These are phyloP conservation scores for Apodemia duryi DNA, from an alignment of 2,888 invertebrate species.

Conservation along the genomic window DNA sequence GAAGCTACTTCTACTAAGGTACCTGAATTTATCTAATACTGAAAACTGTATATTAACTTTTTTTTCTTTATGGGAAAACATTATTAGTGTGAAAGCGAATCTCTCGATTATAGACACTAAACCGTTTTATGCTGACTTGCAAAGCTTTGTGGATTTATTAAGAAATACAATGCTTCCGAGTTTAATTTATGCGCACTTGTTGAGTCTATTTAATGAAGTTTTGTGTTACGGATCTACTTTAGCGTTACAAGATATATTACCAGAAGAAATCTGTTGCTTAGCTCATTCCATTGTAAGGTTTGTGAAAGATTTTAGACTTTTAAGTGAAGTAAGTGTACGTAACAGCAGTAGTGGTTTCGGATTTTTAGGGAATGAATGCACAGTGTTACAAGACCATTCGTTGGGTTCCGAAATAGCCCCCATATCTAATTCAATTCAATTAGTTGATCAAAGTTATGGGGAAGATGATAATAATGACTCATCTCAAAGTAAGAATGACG, in stretches of 20 bases:
- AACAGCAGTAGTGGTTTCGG: slow-evolving; percentile 68
- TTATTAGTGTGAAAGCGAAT: slow-evolving; percentile 94
- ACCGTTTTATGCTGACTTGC: slow-evolving; percentile 91
- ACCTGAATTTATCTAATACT: slow-evolving; percentile 78
- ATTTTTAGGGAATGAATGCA: slow-evolving; percentile 66
- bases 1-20: slow-evolving; percentile 77
- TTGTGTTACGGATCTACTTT: slow-evolving; percentile 94
- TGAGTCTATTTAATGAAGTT: slow-evolving; percentile 93
- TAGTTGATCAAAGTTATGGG: slow-evolving; percentile 70
- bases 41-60: slow-evolving; percentile 89
- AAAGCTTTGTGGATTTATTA: slow-evolving; percentile 86
- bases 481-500: slow-evolving; percentile 66
- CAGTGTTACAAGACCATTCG: slow-evolving; percentile 55
- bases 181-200: slow-evolving; percentile 90
- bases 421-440: slow-evolving; percentile 57
- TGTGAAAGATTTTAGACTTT: slow-evolving; percentile 89
- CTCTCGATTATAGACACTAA: slow-evolving; percentile 93
- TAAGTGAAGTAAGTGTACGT: slow-evolving; percentile 77
- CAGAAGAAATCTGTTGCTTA: slow-evolving; percentile 92
- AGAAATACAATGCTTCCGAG: slow-evolving; percentile 86
- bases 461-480: slow-evolving; percentile 59
- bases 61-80: slow-evolving; percentile 92
- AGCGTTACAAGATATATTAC: slow-evolving; percentile 91
- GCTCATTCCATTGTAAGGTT: slow-evolving; percentile 92
- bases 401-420: slow-evolving; percentile 56